Evolutionary conservation across 1,140 invertebrate genomes (phyloP).

Genomic region (Listronotus bonariensis): DNA sequence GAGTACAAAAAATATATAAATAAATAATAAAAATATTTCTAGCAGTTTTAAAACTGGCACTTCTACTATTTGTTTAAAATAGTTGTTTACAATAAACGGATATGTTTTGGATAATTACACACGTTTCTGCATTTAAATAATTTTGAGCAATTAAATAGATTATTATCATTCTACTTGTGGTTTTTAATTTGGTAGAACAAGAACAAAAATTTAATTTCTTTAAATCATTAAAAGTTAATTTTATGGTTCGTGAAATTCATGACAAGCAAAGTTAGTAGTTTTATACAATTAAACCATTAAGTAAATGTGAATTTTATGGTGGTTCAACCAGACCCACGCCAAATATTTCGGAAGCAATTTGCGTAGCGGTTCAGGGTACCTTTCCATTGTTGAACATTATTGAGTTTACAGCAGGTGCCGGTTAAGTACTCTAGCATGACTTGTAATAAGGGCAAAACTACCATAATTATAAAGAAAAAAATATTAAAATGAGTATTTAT

Average conservation of each 20-base stretch:
- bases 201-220: constrained; percentile 41
- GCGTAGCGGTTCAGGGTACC: neutral
- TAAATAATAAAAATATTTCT: no score
- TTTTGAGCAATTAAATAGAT: constrained; percentile 17
- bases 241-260: constrained; percentile 42
- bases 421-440: constrained; percentile 15
- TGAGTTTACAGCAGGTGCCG: constrained; percentile 16
- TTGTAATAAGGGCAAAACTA: neutral
- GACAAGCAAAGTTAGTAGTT: constrained; percentile 39
- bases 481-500: no score
- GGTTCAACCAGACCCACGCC: constrained; percentile 22
- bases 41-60: no score
- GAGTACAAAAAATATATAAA: no score
- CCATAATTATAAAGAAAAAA: no score
- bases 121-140: constrained; percentile 16
- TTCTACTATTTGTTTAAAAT: neutral
- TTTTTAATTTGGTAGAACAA: constrained; percentile 33
- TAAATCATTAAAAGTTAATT: constrained; percentile 53
- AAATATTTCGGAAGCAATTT: constrained; percentile 27
- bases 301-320: constrained; percentile 48
- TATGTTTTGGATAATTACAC: constrained; percentile 25
- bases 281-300: constrained; percentile 50
- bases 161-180: constrained; percentile 20
- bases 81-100: constrained; percentile 19
- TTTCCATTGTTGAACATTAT: constrained; percentile 25